Base-by-base conservation (phyloP, 2,888 invertebrate species). In the Drosophila cyrtoloma region DNA sequence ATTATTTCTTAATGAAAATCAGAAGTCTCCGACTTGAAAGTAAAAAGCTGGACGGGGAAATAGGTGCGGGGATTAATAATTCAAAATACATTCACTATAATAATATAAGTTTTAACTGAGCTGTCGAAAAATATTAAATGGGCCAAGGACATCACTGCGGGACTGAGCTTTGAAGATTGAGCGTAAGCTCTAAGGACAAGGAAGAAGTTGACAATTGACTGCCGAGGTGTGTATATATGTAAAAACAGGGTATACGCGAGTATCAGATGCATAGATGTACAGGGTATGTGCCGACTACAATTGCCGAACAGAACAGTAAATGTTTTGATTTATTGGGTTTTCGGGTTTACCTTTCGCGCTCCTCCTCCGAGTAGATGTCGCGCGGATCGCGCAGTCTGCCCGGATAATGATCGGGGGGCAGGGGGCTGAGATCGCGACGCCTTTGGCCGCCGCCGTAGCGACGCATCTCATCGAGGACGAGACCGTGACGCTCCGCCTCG, bases 291-390 rank as follows among this genome's bases (percentile, higher is more conserved):
- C 7, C 26, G 26, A 47, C 22, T 47, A 5, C 47, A 16, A 47
- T 7, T 47, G 16, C 4, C 47, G 16, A 26, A 16, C 16, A 9
- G 47, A 26, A 16, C 2, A 26, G 47, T 7, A 26, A 9, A 47
- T 26, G 16, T 16, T 26, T 47, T 16, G 22, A 4, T 16, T 26
- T 26, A 3, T 26, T 47, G 14, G 2, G 47, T 14, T 30, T 16
- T 42, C n/a, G 2, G 14, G 22, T 30, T 16, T 77, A 92, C 86
- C 92, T 87, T 6, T 92, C 92, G 1, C 92, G 81, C 53, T 93
- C 92, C 47, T 92, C 93, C 57, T 93, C 93, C 0, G 92, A 79
- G 69, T 92, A 93, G 47, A 93, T 55, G 50, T 92, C 93, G 0
- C 92, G 83, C 1, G 91, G 91, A 74, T 92, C 92, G 0, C 92